Evolutionary conservation across 2,113 vertebrate genomes (phyloP), one percentile per base, ranked within the genome.

Genomic region (Holacanthus passer): DNA sequence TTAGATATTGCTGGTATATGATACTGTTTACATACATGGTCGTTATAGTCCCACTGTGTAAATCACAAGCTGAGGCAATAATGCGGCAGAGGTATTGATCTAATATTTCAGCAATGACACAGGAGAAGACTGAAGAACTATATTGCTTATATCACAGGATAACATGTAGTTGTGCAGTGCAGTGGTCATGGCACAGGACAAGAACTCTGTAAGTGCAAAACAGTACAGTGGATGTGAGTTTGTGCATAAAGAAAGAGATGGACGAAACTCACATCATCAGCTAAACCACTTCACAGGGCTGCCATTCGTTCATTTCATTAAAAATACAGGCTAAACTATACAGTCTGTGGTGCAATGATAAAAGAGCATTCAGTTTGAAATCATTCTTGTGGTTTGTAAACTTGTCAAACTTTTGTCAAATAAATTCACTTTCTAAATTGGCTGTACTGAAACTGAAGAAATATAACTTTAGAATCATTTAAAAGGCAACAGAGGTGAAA

Each of bases 151-250:
- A 71, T 52, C 41, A 58, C 48, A 88, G 29, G 62, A 45, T 52
- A 53, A 53, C 56, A 47, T 52, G 55, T 14, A 71, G 22, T 79
- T 68, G 59, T 43, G 60, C 73, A 81, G 41, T 65, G 53, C 69
- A 81, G 41, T 65, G 59, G 71, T 83, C 69, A 83, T 16, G 27
- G 31, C 77, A 78, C 41, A 77, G 13, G 68, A 67, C 10, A 16
- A 8, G 1, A 48, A 43, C 24, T 55, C n/a, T 20, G 4, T 8
- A 20, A 43, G 70, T 87, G 64, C 67, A 70, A 29, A 22, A 50
- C 50, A 60, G 43, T 43, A 22, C 4, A 29, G 20, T 48, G n/a
- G 29, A 64, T 52, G 37, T 7, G 1, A 59, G 20, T 24, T n/a
- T 10, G 37, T 45, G 63, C 17, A 58, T 35, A 68, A 11, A 73